Percentiles rank a stretch among this genome's conserved stretches.
Conservation (phyloP, 1,140 invertebrate species). For the Heliconius nattereri region DNA sequence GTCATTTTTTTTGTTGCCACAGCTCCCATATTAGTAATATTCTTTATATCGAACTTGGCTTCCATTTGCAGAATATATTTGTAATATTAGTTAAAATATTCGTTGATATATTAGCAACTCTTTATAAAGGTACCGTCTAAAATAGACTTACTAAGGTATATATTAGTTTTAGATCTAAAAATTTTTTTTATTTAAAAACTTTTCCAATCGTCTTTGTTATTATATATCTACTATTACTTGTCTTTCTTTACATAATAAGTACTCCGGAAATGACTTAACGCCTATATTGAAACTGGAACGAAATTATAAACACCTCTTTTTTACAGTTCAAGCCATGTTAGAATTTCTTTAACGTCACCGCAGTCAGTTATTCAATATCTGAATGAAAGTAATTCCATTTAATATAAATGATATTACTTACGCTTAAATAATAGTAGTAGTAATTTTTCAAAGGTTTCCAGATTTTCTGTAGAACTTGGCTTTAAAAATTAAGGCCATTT, state of each 20-base stretch:
- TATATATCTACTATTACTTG: neutral
- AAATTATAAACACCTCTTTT: neutral
- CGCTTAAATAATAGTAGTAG: too few relatives aligned
- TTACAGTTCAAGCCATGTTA: neutral
- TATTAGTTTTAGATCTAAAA: neutral
- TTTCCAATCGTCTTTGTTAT: neutral
- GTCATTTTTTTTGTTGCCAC: too few relatives aligned
- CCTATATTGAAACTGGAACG: conserved; percentile 8
- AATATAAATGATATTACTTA: neutral
- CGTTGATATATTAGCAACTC: too few relatives aligned
- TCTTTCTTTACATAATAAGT: neutral
- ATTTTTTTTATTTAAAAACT: neutral
- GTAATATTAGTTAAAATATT: too few relatives aligned
- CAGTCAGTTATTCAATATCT: neutral
- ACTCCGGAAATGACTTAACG: neutral
- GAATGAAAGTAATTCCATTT: neutral
- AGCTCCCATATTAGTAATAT: too few relatives aligned
- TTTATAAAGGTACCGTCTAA: too few relatives aligned
- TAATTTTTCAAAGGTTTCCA: too few relatives aligned
- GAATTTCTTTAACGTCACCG: neutral
- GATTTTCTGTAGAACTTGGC: too few relatives aligned
- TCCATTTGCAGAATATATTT: too few relatives aligned
- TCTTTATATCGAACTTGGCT: too few relatives aligned
- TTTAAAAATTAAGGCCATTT: too few relatives aligned
- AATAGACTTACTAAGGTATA: too few relatives aligned